Conservation (phyloP, 2,797 vertebrate genomes). For the Cyprinodon diabolis region DNA sequence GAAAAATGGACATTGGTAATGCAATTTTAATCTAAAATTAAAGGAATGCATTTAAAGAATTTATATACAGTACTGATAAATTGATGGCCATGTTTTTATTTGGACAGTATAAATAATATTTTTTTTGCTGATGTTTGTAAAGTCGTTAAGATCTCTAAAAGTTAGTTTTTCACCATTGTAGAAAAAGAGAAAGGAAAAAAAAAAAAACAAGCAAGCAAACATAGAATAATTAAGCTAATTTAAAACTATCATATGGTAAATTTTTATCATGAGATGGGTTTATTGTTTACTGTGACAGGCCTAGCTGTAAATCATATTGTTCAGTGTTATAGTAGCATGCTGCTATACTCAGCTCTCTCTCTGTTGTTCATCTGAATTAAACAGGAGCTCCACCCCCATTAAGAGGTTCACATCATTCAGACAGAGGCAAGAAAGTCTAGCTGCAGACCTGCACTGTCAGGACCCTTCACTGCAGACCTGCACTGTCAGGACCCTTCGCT, state of each 20-base stretch:
- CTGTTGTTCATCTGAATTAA: not conserved
- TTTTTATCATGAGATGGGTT: too few relatives aligned
- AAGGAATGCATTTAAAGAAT: not conserved
- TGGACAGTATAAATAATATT: not conserved
- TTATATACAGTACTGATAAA: not conserved
- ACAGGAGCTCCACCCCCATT: not conserved
- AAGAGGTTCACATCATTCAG: not conserved
- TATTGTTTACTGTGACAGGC: too few relatives aligned
- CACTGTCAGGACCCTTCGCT: too few relatives aligned
- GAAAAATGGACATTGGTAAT: not conserved
- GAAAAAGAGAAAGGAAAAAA: too few relatives aligned
- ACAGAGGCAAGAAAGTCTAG: too few relatives aligned
- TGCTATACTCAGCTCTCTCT: not conserved
- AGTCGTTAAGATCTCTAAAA: not conserved
- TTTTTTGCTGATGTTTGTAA: not conserved
- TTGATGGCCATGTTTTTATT: not conserved
- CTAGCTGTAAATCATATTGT: not conserved
- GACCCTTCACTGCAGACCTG: too few relatives aligned
- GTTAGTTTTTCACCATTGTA: too few relatives aligned
- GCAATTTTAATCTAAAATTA: not conserved
- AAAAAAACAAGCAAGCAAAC: too few relatives aligned
- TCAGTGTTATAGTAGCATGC: not conserved
- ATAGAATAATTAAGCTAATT: too few relatives aligned
- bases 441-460: too few relatives aligned
- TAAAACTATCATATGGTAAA: too few relatives aligned